Percentiles rank a stretch among this genome's conserved stretches.
These are phyloP conservation scores for Acromyrmex heyeri DNA, from an alignment of 1,140 invertebrate species.

Conservation along the genomic window DNA sequence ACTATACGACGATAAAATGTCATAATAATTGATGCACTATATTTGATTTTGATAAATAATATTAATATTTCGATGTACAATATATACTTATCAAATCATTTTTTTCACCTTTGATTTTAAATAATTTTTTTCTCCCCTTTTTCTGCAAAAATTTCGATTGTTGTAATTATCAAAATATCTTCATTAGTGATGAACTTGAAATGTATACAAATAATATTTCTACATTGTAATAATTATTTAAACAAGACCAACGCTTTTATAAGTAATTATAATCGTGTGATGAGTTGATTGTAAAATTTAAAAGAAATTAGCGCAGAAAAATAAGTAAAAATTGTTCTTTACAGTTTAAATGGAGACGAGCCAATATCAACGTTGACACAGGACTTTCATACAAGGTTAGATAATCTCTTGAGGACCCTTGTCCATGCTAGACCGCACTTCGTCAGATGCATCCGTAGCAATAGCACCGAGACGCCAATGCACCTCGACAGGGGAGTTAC, in stretches of 20 bases:
- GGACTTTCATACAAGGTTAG: slow-evolving; percentile 97
- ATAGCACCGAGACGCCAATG: slow-evolving; percentile 92
- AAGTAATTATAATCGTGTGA: neutral
- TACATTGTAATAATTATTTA: neutral
- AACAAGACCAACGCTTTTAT: neutral
- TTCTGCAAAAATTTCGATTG: neutral
- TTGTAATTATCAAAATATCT: neutral
- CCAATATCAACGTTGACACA: slow-evolving; percentile 96
- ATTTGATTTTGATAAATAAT: neutral
- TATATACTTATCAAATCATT: neutral
- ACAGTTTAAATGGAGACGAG: slow-evolving; percentile 93
- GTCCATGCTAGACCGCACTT: slow-evolving; percentile 98
- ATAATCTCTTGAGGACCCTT: slow-evolving; percentile 95
- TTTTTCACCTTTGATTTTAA: neutral
- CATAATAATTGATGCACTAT: neutral
- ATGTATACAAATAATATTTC: neutral
- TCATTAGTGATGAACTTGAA: neutral
- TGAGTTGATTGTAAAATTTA: neutral
- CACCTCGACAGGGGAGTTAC: slow-evolving; percentile 93
- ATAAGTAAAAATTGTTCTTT: neutral
- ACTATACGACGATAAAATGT: neutral
- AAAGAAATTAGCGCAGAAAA: neutral
- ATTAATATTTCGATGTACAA: neutral
- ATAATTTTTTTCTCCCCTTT: neutral
- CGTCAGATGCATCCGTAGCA: slow-evolving; percentile 96